Evolutionary conservation across 2,113 vertebrate species (phyloP), one percentile per base, ranked within the genome.

Genomic region (Rhombomys opimus): DNA sequence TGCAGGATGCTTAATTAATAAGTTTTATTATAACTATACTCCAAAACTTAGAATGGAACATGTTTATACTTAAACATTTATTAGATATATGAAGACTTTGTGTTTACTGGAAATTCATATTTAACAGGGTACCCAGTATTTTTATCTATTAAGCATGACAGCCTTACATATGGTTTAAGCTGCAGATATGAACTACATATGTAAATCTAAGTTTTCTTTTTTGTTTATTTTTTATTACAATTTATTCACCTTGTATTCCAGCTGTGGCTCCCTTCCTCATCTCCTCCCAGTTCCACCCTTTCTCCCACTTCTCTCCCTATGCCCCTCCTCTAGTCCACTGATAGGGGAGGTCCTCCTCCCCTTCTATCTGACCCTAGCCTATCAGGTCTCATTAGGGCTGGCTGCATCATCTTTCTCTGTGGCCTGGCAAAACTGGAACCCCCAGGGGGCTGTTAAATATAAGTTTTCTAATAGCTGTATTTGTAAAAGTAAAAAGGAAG

Each of bases 401-500:
- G 46, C 46, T 46, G 46, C 46, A 46, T 46, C 46, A 46, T 46
- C 46, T 46, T 46, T 46, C 46, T 46, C 46, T 46, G 46, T 46
- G 46, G 46, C 46, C 46, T 46, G 46, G 46, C 46, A 46, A 46
- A 5, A 5, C 46, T 46, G 46, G 46, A 46, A 46, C 46, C 5
- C 46, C 46, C 4, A 46, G 46, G 46, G 46, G 46, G 46, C 4
- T 3, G 46, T 46, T 85, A 90, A 96, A 61, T 87, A n/a, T 5
- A 23, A 80, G 89, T 76, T 88, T 96, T 61, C 72, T 61, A 67
- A 38, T 20, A 91, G 41, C 41, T 90, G 13, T 75, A 57, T 94
- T 96, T 89, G 54, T 70, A 87, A 93, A 96, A 93, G 76, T 78
- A 85, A 94, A 93, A 96, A 91, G 8, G 77, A 72, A 86, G 2